Evolutionary conservation across 2,888 invertebrate genomes (phyloP).

Genomic region (Gisinianus flammeolus): DNA sequence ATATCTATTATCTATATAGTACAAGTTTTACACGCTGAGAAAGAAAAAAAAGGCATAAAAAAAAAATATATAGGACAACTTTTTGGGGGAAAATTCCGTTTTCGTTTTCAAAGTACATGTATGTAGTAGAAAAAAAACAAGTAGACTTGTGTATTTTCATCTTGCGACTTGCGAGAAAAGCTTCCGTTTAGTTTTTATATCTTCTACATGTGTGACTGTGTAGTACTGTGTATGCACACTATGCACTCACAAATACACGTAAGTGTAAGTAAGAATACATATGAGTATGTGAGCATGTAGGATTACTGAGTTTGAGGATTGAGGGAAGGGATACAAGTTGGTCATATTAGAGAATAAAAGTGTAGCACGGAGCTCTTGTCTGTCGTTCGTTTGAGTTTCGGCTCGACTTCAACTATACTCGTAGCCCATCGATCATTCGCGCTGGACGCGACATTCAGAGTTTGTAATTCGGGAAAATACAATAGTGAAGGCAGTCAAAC

Average conservation of each 20-base stretch:
- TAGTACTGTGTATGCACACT: not conserved
- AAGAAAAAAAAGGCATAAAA: too few species aligned
- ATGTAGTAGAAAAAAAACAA: too few species aligned
- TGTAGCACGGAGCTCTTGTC: slow-evolving; percentile 28
- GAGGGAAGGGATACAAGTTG: slow-evolving; percentile 10
- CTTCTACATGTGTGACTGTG: not conserved
- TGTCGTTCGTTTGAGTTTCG: slow-evolving; percentile 27
- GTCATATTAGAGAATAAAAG: slow-evolving; percentile 30
- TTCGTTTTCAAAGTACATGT: not conserved
- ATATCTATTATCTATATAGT: too few species aligned
- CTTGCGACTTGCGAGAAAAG: not conserved
- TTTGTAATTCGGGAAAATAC: slow-evolving; percentile 54
- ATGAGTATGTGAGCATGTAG: not conserved
- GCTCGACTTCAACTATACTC: slow-evolving; percentile 4
- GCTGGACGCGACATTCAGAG: slow-evolving; percentile 50
- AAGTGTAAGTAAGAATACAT: not conserved
- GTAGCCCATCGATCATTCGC: slow-evolving; percentile 54
- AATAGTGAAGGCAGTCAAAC: slow-evolving; percentile 38
- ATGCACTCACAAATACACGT: not conserved
- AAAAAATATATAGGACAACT: not conserved
- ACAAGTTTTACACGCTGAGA: too few species aligned
- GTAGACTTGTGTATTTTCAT: not conserved
- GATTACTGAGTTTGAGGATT: not conserved
- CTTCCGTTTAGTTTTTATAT: not conserved
- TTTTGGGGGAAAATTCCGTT: not conserved